phyloP scores from a whole-genome alignment of 2,797 vertebrate species.

The Vespertilio murinus region DNA sequence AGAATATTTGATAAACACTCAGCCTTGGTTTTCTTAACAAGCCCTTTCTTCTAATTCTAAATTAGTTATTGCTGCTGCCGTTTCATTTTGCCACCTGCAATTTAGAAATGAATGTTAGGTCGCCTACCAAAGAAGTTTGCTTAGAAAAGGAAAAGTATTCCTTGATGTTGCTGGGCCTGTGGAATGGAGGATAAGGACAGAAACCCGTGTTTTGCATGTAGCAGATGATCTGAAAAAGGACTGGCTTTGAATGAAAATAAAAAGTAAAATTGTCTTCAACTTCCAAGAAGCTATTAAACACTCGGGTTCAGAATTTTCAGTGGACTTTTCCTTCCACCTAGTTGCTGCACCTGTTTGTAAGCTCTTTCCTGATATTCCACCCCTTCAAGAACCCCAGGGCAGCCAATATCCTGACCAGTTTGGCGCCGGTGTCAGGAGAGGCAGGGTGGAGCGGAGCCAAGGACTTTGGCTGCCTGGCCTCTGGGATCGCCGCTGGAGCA shows the following conservation, averaged over 20 bases:
- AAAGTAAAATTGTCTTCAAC: neutral
- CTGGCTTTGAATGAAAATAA: neutral
- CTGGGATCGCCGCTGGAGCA: neutral
- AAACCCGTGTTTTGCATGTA: neutral
- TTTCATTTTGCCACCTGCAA: neutral
- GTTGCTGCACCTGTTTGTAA: neutral
- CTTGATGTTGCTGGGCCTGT: neutral
- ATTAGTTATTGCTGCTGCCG: neutral
- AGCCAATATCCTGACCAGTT: neutral
- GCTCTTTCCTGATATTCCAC: neutral
- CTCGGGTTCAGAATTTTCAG: neutral
- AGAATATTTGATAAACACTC: constrained; percentile 4
- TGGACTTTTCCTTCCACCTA: neutral
- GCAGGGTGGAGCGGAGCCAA: neutral
- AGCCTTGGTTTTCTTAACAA: neutral
- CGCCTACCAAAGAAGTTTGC: neutral
- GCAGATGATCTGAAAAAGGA: neutral
- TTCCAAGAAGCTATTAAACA: neutral
- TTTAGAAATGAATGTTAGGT: constrained; percentile 22
- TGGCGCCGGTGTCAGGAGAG: neutral
- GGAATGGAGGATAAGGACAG: neutral
- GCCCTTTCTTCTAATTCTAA: neutral
- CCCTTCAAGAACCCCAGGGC: neutral
- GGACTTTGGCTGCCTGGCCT: neutral
- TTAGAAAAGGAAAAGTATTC: constrained; percentile 22